Percentiles rank a stretch among this genome's conserved stretches.
These are phyloP conservation scores for Mycogona germanica DNA, from an alignment of 2,888 invertebrate species.

Conservation along the genomic window DNA sequence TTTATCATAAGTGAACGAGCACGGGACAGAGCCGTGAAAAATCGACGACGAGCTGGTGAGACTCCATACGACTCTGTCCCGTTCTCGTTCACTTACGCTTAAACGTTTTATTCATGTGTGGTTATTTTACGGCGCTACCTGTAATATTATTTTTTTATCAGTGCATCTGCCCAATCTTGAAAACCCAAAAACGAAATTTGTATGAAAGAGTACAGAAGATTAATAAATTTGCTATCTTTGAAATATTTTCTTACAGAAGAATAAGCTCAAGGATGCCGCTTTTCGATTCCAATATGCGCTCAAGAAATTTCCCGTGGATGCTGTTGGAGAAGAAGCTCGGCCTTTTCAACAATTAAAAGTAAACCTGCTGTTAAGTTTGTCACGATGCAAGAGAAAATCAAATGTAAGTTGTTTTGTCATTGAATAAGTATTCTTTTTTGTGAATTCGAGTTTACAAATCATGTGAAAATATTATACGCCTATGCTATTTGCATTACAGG, in stretches of 20 bases:
- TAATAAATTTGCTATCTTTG: neutral
- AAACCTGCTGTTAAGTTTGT: conserved; percentile 78
- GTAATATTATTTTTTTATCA: neutral
- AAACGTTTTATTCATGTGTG: no score
- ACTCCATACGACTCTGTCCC: no score
- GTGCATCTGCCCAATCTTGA: neutral
- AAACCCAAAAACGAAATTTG: neutral
- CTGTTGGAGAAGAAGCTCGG: conserved; percentile 34
- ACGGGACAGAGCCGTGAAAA: no score
- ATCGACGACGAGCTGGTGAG: no score
- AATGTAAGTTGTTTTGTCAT: conserved; percentile 52
- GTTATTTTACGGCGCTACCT: no score
- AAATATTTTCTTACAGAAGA: conserved; percentile 42
- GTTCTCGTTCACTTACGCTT: no score
- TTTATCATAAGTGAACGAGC: no score
- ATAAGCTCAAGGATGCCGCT: conserved; percentile 80
- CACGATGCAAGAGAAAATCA: conserved; percentile 84
- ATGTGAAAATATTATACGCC: neutral
- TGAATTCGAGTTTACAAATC: no score
- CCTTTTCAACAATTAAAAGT: conserved; percentile 73
- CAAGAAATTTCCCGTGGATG: conserved; percentile 62
- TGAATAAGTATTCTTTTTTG: conserved; percentile 5
- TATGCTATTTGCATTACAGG: conserved; percentile 29
- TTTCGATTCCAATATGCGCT: conserved; percentile 90
- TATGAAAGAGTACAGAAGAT: neutral